Evolutionary conservation across 2,797 vertebrate genomes (phyloP).

Genomic region (Phylloscopus collybita): DNA sequence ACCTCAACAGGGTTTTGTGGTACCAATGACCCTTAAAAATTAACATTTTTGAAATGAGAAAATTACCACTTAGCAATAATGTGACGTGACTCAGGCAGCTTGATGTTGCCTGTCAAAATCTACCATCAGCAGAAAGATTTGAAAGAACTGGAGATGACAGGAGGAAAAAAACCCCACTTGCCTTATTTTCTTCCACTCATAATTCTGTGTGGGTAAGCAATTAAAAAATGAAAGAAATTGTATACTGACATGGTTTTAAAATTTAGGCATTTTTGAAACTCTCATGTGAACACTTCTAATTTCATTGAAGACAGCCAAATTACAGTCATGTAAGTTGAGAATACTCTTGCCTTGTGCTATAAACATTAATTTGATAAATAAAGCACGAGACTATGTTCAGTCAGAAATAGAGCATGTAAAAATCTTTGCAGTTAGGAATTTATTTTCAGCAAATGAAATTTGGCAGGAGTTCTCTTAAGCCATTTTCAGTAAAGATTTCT

Average conservation of each 20-base stretch:
- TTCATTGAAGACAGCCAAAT: slow-evolving; percentile 7
- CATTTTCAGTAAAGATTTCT: neutral
- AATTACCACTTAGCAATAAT: neutral
- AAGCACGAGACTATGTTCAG: neutral
- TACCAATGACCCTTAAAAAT: neutral
- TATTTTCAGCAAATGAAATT: neutral
- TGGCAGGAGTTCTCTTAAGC: neutral
- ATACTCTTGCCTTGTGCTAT: neutral
- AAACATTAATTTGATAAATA: slow-evolving; percentile 16
- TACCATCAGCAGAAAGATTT: neutral
- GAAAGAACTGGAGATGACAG: neutral
- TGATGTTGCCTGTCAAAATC: neutral
- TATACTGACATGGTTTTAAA: neutral
- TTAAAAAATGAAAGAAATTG: neutral
- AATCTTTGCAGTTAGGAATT: neutral
- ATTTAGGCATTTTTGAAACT: neutral
- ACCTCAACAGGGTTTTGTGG: neutral
- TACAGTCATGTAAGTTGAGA: neutral
- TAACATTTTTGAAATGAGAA: neutral
- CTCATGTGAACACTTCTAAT: neutral
- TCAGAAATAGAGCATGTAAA: neutral
- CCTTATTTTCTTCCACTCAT: neutral
- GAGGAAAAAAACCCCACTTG: neutral
- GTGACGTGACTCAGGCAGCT: neutral
- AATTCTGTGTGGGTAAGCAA: neutral